A percentile compares a stretch with the other conserved stretches of the same genome.
Evolutionary conservation across 1,140 invertebrate genomes (phyloP).

Genomic region (Kradibia gibbosae): DNA sequence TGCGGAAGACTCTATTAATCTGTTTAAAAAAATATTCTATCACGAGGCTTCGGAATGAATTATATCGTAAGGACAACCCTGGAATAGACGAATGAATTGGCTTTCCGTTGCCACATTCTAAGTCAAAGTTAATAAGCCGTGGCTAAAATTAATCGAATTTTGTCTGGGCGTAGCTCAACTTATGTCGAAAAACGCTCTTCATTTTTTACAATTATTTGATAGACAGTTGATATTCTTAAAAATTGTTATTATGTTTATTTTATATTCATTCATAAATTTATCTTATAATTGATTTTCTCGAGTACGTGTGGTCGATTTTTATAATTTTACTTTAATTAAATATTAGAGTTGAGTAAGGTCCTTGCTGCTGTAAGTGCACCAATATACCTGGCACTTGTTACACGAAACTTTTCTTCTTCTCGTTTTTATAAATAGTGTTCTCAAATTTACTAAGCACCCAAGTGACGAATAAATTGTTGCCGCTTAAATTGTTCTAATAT

Average conservation of each 20-base stretch:
- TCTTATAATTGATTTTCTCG: background rate
- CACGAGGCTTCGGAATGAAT: background rate
- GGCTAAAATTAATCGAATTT: background rate
- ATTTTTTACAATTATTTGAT: too few species aligned
- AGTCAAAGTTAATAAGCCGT: background rate
- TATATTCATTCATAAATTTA: too few species aligned
- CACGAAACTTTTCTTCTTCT: background rate
- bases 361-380: too few species aligned
- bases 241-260: too few species aligned
- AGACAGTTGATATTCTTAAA: too few species aligned
- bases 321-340: background rate
- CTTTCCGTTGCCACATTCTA: background rate
- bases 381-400: too few species aligned
- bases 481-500: too few species aligned
- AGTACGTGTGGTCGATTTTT: background rate
- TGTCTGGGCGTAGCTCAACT: background rate
- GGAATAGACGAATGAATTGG: background rate
- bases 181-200: background rate
- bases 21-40: too few species aligned
- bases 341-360: background rate
- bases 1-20: background rate
- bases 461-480: slow-evolving; percentile 26
- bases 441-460: slow-evolving; percentile 19
- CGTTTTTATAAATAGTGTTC: background rate
- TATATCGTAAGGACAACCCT: background rate